phyloP scores from a whole-genome alignment of 2,888 invertebrate species.

The Agrotis exclamationis region DNA sequence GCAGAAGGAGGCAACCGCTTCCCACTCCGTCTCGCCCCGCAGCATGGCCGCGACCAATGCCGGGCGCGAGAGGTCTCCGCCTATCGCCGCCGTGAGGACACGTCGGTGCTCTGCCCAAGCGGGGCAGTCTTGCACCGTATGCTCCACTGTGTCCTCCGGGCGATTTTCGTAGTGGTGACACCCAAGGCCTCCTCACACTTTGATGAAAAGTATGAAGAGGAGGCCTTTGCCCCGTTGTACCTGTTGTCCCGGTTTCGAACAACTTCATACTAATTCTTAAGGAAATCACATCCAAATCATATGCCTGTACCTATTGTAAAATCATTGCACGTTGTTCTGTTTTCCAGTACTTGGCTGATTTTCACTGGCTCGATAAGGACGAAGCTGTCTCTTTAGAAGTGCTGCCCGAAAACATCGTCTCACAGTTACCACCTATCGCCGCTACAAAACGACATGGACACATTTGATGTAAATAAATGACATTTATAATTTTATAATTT shows the following conservation, averaged over 20 bases:
- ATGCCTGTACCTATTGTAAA: neutral
- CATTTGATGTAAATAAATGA: constrained; percentile 56
- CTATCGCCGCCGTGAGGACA: no score
- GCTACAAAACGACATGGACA: constrained; percentile 76
- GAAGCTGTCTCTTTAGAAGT: constrained; percentile 95
- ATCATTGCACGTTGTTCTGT: neutral
- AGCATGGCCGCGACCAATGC: no score
- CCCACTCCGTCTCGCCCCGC: no score
- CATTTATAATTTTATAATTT: constrained; percentile 17
- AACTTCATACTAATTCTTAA: neutral
- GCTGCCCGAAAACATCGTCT: constrained; percentile 93
- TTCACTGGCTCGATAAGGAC: constrained; percentile 92
- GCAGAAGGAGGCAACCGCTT: no score
- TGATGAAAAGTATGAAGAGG: no score
- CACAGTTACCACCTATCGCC: constrained; percentile 94
- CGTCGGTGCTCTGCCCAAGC: no score
- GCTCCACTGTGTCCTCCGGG: no score
- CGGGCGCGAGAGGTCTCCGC: no score
- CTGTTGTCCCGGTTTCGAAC: neutral
- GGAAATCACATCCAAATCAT: neutral
- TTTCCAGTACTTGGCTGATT: constrained; percentile 93
- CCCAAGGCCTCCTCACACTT: no score
- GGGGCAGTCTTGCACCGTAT: no score
- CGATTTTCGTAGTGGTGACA: no score
- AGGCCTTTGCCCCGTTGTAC: no score